phyloP scores from a whole-genome alignment of 1,140 invertebrate genomes.

The Nephila pilipes region DNA sequence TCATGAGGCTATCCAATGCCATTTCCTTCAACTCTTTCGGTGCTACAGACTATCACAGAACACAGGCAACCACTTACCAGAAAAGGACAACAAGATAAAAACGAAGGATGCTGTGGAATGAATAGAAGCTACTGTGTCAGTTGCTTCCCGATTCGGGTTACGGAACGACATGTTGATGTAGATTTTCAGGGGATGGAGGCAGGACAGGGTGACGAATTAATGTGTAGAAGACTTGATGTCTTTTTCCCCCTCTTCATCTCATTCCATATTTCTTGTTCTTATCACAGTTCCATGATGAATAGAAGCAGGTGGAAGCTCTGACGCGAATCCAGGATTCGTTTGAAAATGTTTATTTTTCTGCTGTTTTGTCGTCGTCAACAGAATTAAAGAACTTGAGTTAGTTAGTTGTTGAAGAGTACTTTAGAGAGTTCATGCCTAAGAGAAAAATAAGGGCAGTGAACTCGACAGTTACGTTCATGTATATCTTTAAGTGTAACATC shows the following conservation, averaged over 20 bases:
- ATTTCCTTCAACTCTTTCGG: not conserved
- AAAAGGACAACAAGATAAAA: not conserved
- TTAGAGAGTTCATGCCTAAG: not conserved
- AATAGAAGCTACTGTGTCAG: not conserved
- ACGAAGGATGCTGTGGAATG: not conserved
- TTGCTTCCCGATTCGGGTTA: constrained; percentile 31
- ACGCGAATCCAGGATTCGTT: not conserved
- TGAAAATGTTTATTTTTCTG: not conserved
- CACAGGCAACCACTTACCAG: not conserved
- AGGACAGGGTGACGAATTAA: not conserved
- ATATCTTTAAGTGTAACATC: not conserved
- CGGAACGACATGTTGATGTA: not conserved
- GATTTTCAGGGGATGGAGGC: not conserved
- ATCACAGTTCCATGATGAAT: not conserved
- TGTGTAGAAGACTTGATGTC: not conserved
- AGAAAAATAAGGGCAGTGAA: not conserved
- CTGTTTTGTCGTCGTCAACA: not conserved
- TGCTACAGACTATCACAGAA: not conserved
- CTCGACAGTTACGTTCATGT: not conserved
- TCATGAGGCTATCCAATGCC: not conserved
- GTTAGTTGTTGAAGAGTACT: not conserved
- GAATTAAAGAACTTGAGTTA: not conserved
- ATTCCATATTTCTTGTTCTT: not conserved
- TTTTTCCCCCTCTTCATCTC: not conserved
- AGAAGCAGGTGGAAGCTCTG: not conserved